Evolutionary conservation across 2,888 invertebrate species (phyloP), one percentile per base, ranked within the genome.

Genomic region (Thymelicus lineola): DNA sequence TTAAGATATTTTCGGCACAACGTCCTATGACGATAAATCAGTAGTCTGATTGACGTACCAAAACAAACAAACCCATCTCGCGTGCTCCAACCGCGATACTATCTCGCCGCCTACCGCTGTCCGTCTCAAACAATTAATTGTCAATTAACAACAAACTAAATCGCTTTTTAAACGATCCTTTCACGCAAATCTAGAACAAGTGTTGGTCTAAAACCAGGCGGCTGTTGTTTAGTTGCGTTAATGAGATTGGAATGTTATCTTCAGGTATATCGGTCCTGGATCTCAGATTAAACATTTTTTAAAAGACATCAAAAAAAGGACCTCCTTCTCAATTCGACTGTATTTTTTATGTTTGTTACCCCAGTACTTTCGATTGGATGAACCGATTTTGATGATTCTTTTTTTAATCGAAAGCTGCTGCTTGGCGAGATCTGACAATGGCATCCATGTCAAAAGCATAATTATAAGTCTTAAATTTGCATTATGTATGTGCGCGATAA

Each of bases 41-140:
- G 57, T 35, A 36, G 17, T 58, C 62, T 69, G 69, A 69, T 69
- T 58, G 69, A 69, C 69, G 48, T 20, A 62, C 46, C 58, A 62
- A 60, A 67, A 61, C 66, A 61, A 67, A 57, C 62, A 68, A 12
- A 28, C 28, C 0, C 48, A 48, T 48, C 35, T 61, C 69, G 69
- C 69, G 69, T 69, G 69, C 62, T 60, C 70, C 70, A 70, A 66
- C 50, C 10, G 9, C 35, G 79, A 81, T 77, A 77, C 53, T 57
- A 80, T 81, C 78, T 55, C 71, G 20, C 71, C 74, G 73, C 74
- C 74, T 74, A 74, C 77, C 74, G 73, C 73, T 60, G 71, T 71
- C 75, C 50, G 48, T 45, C 20, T 48, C 73, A 72, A 79, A 79
- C 80, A 79, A 82, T 79, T 78, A 80, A 80, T 78, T 71, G 73